Evolutionary conservation across 1,140 invertebrate species (phyloP), one percentile per base, ranked within the genome.

Genomic region (Colletes gigas): DNA sequence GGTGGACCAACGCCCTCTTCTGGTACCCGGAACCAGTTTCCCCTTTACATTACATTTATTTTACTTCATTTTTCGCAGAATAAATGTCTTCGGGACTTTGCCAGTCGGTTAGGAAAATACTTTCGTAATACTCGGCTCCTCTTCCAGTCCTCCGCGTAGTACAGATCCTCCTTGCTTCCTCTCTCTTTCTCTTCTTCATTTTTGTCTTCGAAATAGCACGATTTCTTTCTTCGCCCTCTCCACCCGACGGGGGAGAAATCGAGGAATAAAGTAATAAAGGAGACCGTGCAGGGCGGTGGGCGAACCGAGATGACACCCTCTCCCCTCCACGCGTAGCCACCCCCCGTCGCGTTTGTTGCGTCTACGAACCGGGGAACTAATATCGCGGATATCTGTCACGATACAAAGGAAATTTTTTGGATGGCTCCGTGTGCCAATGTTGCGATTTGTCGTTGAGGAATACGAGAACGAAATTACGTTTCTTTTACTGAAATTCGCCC

Each of bases 21-120:
- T n/a, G 62, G 62, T 82, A 78, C 75, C 30, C 83, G 30, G 54
- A 76, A 71, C 63, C 71, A 77, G 86, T 88, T 88, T 88, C 79
- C 87, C 79, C 74, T 89, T 88, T 86, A 87, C 87, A 84, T 88
- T 88, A 89, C 80, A 87, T 89, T 89, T 89, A 89, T 89, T 89
- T 89, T 85, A 87, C 88, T 89, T 82, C 76, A 89, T 89, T 89
- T 89, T 84, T 89, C 83, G 76, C 82, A 75, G 78, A 80, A 85
- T 78, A 84, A 87, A 89, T 87, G 88, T 88, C 87, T 87, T 85
- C 88, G 72, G 82, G 84, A 81, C 87, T 88, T 88, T 88, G 67
- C 84, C 85, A 87, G 87, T 88, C 82, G 84, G 87, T 88, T 88
- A 88, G 78, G 84, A 86, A 88, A 88, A 88, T 88, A 84, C 84